These are phyloP conservation scores for Monopis laevigella DNA, from an alignment of 2,888 invertebrate genomes.

Conservation along the genomic window DNA sequence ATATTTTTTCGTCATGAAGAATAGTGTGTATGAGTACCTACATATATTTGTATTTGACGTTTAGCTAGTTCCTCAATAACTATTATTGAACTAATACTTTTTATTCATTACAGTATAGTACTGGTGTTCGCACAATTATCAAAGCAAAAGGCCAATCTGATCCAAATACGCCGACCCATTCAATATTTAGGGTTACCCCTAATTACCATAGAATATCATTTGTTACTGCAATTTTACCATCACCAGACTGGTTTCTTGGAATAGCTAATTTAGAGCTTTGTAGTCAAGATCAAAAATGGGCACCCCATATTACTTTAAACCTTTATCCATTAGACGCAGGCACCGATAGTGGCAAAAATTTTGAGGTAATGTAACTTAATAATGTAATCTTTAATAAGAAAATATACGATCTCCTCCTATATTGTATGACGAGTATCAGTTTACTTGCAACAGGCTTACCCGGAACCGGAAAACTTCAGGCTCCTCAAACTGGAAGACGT, in stretches of 20 bases:
- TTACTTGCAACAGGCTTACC: no score
- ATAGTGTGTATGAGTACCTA: no score
- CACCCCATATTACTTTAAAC: slow-evolving; percentile 79
- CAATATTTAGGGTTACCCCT: slow-evolving; percentile 42
- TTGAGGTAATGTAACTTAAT: no score
- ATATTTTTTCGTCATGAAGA: no score
- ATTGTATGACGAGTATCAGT: no score
- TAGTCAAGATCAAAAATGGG: slow-evolving; percentile 74
- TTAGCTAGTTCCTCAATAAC: no score
- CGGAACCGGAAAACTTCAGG: no score
- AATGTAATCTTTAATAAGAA: no score
- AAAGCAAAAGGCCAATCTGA: slow-evolving; percentile 41
- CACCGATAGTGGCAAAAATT: slow-evolving; percentile 90
- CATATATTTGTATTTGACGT: no score
- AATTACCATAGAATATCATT: slow-evolving; percentile 46
- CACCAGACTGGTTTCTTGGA: slow-evolving; percentile 98
- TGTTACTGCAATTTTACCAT: slow-evolving; percentile 46
- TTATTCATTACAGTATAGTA: slow-evolving; percentile 2
- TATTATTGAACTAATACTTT: neutral
- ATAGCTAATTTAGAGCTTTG: slow-evolving; percentile 91
- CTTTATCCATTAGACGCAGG: slow-evolving; percentile 96
- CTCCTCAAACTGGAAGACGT: no score
- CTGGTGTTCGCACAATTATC: slow-evolving; percentile 43
- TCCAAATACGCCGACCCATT: slow-evolving; percentile 34
- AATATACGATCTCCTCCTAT: no score